Conservation (phyloP, 2,113 vertebrate genomes). For the Callipepla squamata region DNA sequence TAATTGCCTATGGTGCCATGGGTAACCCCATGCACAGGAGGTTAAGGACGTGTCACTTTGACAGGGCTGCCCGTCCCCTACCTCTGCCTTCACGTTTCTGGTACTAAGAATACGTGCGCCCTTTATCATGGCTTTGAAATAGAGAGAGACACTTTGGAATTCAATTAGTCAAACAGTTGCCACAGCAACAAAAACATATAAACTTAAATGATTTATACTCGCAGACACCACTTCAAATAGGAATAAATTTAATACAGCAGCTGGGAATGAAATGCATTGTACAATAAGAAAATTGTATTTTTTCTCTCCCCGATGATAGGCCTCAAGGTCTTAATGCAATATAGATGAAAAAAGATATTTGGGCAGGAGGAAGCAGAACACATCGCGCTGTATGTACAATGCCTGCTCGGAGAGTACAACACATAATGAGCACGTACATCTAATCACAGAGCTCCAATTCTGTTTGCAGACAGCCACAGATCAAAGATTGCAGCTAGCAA, state of each 20-base stretch:
- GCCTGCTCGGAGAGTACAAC: slow-evolving; percentile 31
- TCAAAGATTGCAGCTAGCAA: slow-evolving; percentile 50
- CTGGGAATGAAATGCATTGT: slow-evolving; percentile 78
- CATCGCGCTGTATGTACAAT: slow-evolving; percentile 31
- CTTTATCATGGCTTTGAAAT: slow-evolving; percentile 75
- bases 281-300: slow-evolving; percentile 76
- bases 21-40: background rate
- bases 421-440: slow-evolving; percentile 46
- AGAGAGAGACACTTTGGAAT: slow-evolving; percentile 77
- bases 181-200: slow-evolving; percentile 79
- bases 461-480: slow-evolving; percentile 42
- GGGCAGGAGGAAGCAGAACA: slow-evolving; percentile 21
- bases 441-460: slow-evolving; percentile 44
- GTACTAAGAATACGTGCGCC: slow-evolving; percentile 35
- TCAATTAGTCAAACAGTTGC: slow-evolving; percentile 81
- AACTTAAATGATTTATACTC: slow-evolving; percentile 81
- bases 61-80: background rate
- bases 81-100: slow-evolving; percentile 17
- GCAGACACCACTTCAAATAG: slow-evolving; percentile 76
- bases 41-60: background rate
- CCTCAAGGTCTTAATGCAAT: slow-evolving; percentile 63
- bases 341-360: slow-evolving; percentile 61
- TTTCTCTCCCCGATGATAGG: slow-evolving; percentile 56
- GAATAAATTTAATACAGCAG: slow-evolving; percentile 79
- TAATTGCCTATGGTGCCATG: background rate